Percentiles rank a stretch among this genome's conserved stretches.
Conservation (phyloP, 1,140 invertebrate genomes). For the Hypothenemus hampei region DNA sequence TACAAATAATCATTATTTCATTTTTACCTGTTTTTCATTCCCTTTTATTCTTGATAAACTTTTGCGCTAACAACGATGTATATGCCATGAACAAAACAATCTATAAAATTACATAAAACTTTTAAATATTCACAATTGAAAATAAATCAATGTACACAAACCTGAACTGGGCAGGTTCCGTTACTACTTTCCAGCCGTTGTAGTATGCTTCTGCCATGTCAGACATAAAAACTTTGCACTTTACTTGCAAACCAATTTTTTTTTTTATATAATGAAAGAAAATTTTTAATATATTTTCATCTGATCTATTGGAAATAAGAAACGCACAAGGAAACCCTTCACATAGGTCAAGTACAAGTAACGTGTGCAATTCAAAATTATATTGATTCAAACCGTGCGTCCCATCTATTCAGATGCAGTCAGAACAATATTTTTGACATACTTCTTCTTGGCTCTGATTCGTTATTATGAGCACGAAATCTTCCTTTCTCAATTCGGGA, state of each 20-base stretch:
- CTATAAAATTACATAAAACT: no score
- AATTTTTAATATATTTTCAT: constrained; percentile 6
- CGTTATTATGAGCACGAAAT: constrained; percentile 26
- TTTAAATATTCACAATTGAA: no score
- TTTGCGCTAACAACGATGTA: no score
- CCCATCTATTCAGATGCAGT: constrained; percentile 24
- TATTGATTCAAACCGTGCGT: constrained; percentile 18
- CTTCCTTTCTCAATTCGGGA: constrained; percentile 4
- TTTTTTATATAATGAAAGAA: constrained; percentile 14
- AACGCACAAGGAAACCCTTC: constrained; percentile 24
- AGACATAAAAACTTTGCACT: constrained; percentile 28
- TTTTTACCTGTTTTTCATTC: no score
- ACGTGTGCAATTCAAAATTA: constrained; percentile 15
- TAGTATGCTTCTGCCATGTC: constrained; percentile 12
- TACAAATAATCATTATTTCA: no score
- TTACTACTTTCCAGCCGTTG: constrained; percentile 20
- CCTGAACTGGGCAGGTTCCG: no score
- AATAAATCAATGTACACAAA: no score
- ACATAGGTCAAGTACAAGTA: constrained; percentile 18
- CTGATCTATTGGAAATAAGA: constrained; percentile 21
- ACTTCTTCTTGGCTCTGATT: constrained; percentile 2
- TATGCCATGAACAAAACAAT: no score
- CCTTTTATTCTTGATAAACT: no score
- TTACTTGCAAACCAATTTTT: background rate
- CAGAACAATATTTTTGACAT: background rate